Evolutionary conservation across 2,113 vertebrate species (phyloP), one percentile per base, ranked within the genome.

Genomic region (Corvus hawaiiensis): DNA sequence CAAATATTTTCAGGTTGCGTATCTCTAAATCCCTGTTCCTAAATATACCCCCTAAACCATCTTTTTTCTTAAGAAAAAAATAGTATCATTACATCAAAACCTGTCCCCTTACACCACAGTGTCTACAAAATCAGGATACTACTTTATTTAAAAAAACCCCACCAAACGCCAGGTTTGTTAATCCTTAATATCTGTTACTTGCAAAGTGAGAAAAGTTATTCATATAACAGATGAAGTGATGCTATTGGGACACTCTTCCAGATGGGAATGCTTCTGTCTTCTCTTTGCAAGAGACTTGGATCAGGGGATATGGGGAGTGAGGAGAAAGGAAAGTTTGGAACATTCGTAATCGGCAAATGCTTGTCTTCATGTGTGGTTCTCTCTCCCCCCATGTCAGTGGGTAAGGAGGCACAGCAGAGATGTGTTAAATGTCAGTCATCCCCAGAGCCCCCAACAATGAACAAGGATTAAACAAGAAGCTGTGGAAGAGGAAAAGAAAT

Each of bases 151-250:
- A 18, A 54, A 33, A 16, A 7, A 41, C 10, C 8, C 7, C 14
- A 37, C 5, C 14, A 58, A 23, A 6, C 14, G 11, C 3, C 3
- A 46, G 24, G 12, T 46, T 46, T 23, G 35, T 91, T 90, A 83
- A 83, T 90, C 86, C 49, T 75, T 66, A 54, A 39, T 94, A 78
- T 77, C 75, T 96, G 43, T 62, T 80, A 90, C 79, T 95, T 97
- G 93, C 75, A 93, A 83, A 72, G 87, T 96, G 94, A 98, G 96
- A 97, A 96, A 97, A 96, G 94, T 96, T 97, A 97, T 97, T 98
- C 97, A 93, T 9, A 21, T 94, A 96, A 95, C 84, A 98, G 97
- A 98, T 97, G 95, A 98, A 98, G 97, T 96, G 97, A 96, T 98
- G 96, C 94, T 96, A 93, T 95, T 98, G 97, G 97, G 97, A 97